A percentile compares a stretch with the other conserved stretches of the same genome.
These are phyloP conservation scores for Staurois parvus DNA, from an alignment of 2,797 vertebrate species.

Conservation along the genomic window DNA sequence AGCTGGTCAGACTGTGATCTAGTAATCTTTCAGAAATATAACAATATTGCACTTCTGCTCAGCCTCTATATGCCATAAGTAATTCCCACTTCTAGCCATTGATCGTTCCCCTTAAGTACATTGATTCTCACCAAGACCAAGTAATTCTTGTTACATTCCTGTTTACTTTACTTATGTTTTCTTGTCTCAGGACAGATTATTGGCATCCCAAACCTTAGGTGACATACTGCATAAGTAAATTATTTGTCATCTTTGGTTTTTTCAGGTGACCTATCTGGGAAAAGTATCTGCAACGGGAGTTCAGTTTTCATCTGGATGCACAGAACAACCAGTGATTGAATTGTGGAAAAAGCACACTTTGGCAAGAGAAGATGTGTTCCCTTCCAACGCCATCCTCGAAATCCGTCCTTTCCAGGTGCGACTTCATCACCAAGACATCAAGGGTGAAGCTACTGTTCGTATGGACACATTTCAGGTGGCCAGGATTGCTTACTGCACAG, in stretches of 20 bases:
- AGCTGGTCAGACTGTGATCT: too few relatives aligned
- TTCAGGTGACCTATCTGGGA: conserved; percentile 94
- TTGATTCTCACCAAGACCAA: too few relatives aligned
- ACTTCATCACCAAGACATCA: conserved; percentile 91
- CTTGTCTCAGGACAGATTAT: too few relatives aligned
- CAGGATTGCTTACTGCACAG: conserved; percentile 98
- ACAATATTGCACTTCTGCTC: too few relatives aligned
- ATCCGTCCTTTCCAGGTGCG: conserved; percentile 98
- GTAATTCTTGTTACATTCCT: too few relatives aligned
- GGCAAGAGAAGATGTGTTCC: conserved; percentile 80
- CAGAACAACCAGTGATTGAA: conserved; percentile 93
- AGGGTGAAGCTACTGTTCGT: conserved; percentile 87
- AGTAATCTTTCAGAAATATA: too few relatives aligned
- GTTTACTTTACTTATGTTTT: too few relatives aligned
- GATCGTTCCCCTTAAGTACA: too few relatives aligned
- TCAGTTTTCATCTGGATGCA: conserved; percentile 95
- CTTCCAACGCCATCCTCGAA: conserved; percentile 88
- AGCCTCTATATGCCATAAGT: too few relatives aligned
- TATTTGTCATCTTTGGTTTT: conserved; percentile 21
- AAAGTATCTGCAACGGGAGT: conserved; percentile 92
- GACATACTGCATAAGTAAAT: not conserved
- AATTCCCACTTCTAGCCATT: too few relatives aligned
- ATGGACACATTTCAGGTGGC: conserved; percentile 99
- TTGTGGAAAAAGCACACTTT: conserved; percentile 87
- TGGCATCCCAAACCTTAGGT: too few relatives aligned